Evolutionary conservation across 1,140 invertebrate species (phyloP).

Genomic region (Adoxophyes honmai): DNA sequence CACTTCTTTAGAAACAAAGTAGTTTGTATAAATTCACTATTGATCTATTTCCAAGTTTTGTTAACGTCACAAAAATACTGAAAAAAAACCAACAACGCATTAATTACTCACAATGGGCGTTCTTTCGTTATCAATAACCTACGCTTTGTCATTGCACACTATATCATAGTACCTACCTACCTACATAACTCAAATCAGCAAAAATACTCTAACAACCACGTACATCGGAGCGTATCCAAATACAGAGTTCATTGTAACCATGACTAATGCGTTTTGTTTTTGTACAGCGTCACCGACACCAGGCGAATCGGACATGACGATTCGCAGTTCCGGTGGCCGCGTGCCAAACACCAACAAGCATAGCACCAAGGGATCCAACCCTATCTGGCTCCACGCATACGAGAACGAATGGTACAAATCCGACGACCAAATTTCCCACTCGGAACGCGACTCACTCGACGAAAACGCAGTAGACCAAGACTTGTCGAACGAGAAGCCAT

Average conservation of each 20-base stretch:
- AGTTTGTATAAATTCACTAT: no score
- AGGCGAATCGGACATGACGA: slow-evolving; percentile 86
- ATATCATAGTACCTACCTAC: no score
- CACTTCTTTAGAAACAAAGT: no score
- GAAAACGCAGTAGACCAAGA: slow-evolving; percentile 88
- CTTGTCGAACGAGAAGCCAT: slow-evolving; percentile 76
- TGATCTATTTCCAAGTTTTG: no score
- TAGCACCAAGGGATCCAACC: slow-evolving; percentile 95
- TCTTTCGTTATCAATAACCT: no score
- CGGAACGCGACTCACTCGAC: slow-evolving; percentile 91
- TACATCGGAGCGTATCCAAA: neutral
- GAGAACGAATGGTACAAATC: slow-evolving; percentile 97
- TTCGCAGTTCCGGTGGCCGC: slow-evolving; percentile 82
- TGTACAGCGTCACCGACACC: slow-evolving; percentile 60
- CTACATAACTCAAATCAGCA: no score
- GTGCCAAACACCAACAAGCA: slow-evolving; percentile 97
- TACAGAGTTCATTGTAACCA: neutral
- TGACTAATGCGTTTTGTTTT: slow-evolving; percentile 21
- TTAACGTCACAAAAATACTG: no score
- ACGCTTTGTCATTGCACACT: no score
- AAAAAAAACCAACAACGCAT: no score
- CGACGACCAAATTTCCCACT: slow-evolving; percentile 82
- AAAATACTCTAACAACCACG: no score
- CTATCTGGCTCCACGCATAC: slow-evolving; percentile 96
- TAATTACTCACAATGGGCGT: no score